Conservation (phyloP, 1,140 invertebrate genomes). For the Sminthurides bifidus region DNA sequence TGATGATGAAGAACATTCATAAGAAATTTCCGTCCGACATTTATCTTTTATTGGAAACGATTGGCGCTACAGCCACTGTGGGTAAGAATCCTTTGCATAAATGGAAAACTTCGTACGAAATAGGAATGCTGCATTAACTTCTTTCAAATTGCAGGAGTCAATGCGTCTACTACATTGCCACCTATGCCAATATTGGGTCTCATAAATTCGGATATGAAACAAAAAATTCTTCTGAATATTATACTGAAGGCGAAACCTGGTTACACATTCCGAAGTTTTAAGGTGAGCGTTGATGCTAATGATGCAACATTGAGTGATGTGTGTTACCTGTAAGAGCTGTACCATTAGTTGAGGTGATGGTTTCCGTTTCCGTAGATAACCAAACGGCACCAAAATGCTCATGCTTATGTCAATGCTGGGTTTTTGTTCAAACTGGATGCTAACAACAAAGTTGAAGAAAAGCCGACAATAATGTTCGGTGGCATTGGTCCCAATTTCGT, state of each 20-base stretch:
- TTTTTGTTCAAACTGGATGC: constrained; percentile 54
- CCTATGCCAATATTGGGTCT: constrained; percentile 40
- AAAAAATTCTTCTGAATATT: constrained; percentile 50
- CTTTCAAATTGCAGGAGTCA: not conserved
- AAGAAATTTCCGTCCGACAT: constrained; percentile 42
- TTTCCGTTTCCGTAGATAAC: constrained; percentile 49
- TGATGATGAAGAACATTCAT: constrained; percentile 42
- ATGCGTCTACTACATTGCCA: not conserved
- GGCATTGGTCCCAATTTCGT: too few species aligned
- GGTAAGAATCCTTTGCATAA: constrained; percentile 9
- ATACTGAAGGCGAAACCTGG: constrained; percentile 41
- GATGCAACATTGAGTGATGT: not conserved
- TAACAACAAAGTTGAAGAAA: constrained; percentile 37
- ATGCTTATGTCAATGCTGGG: constrained; percentile 68
- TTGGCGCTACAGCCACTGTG: constrained; percentile 35
- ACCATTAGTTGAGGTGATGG: not conserved
- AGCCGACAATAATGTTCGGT: too few species aligned
- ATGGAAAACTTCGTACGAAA: too few species aligned
- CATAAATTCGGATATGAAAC: constrained; percentile 46
- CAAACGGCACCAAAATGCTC: constrained; percentile 64
- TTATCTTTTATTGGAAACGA: constrained; percentile 38
- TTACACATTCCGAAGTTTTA: constrained; percentile 45
- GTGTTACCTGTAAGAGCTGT: not conserved
- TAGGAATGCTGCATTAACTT: too few species aligned
- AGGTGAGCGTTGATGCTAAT: constrained; percentile 39